These are phyloP conservation scores for Baccha elongata DNA, from an alignment of 2,888 invertebrate genomes.

Conservation along the genomic window DNA sequence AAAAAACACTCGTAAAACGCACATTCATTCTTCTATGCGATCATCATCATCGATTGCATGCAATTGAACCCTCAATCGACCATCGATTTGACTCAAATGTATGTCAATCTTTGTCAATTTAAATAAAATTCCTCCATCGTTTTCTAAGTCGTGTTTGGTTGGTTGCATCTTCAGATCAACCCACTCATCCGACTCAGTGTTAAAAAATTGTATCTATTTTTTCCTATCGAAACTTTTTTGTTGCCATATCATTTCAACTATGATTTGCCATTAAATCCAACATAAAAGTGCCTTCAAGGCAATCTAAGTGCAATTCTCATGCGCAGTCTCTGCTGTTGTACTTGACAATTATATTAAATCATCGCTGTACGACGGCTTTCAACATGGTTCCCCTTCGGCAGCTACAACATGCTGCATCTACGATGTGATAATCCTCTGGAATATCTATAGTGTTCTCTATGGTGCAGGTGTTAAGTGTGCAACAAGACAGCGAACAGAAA, in stretches of 20 bases:
- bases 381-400: slow-evolving; percentile 22
- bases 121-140: slow-evolving; percentile 46
- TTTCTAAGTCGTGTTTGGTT: slow-evolving; percentile 19
- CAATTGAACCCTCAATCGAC: slow-evolving; percentile 58
- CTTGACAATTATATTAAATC: slow-evolving; percentile 73
- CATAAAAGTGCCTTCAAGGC: slow-evolving; percentile 52
- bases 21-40: slow-evolving; percentile 7
- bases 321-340: slow-evolving; percentile 31
- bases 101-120: slow-evolving; percentile 53
- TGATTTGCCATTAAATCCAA: slow-evolving; percentile 42
- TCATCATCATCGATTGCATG: slow-evolving; percentile 42
- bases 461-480: slow-evolving; percentile 71
- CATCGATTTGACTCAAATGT: slow-evolving; percentile 68
- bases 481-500: slow-evolving; percentile 61
- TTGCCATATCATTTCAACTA: slow-evolving; percentile 45
- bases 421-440: slow-evolving; percentile 69
- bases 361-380: slow-evolving; percentile 46
- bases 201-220: slow-evolving; percentile 17
- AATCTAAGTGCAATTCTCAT: slow-evolving; percentile 53
- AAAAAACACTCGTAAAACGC: background rate
- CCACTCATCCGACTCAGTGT: slow-evolving; percentile 50
- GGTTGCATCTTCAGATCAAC: slow-evolving; percentile 58
- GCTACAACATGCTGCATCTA: slow-evolving; percentile 35
- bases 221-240: slow-evolving; percentile 23
- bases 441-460: slow-evolving; percentile 38